phyloP scores from a whole-genome alignment of 2,888 invertebrate species.

The Argyresthia goedartella region DNA sequence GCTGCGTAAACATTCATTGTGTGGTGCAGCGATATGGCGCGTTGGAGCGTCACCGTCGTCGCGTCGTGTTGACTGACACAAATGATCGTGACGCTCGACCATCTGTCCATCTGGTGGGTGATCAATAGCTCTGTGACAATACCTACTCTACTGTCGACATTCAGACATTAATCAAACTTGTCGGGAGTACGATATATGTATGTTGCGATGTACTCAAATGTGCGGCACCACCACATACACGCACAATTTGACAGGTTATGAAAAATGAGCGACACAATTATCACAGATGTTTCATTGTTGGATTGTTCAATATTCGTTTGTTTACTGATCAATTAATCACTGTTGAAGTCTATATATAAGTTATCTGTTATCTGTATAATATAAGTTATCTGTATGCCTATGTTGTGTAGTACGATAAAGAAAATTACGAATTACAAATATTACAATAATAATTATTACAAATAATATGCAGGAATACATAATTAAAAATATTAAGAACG shows the following conservation, averaged over 20 bases:
- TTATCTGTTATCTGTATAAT: too few relatives aligned
- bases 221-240: not conserved
- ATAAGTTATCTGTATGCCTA: too few relatives aligned
- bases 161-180: too few relatives aligned
- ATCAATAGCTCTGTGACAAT: not conserved
- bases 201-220: not conserved
- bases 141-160: not conserved
- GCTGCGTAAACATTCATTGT: too few relatives aligned
- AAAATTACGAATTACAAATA: too few relatives aligned
- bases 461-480: too few relatives aligned
- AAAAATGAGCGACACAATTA: not conserved
- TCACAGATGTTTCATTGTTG: not conserved
- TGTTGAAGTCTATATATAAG: not conserved
- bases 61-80: not conserved
- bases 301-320: not conserved
- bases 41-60: not conserved
- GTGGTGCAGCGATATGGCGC: not conserved
- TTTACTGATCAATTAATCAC: not conserved
- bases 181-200: too few relatives aligned
- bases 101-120: conserved; percentile 1
- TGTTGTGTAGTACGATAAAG: too few relatives aligned
- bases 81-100: not conserved
- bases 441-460: too few relatives aligned
- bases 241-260: not conserved
- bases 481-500: too few relatives aligned